Evolutionary conservation across 2,113 vertebrate species (phyloP).

Genomic region (Monopterus albus): DNA sequence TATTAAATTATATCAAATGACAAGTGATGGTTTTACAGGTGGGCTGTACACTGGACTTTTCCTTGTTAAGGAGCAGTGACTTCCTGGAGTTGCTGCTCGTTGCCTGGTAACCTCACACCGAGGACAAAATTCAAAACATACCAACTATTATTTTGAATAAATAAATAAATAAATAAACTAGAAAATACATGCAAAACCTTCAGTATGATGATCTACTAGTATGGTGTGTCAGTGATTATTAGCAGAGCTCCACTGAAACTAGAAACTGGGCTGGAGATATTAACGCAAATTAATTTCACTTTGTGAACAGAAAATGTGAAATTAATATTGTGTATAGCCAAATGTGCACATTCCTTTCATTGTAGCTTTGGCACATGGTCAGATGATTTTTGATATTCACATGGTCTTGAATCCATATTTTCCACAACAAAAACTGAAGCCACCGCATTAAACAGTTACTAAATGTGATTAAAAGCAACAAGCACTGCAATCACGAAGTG

Average conservation of each 20-base stretch:
- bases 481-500: conserved; percentile 1
- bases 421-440: conserved; percentile 3
- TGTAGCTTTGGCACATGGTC: background rate
- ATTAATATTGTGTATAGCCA: background rate
- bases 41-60: too few species aligned
- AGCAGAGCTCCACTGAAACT: background rate
- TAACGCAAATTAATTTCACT: background rate
- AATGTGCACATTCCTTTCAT: conserved; percentile 6
- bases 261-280: background rate
- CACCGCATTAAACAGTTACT: conserved; percentile 22
- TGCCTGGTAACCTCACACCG: background rate
- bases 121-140: background rate
- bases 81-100: background rate
- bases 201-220: background rate
- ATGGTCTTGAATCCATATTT: conserved; percentile 14
- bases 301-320: background rate
- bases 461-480: conserved; percentile 33
- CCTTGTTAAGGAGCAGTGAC: background rate
- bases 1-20: too few species aligned
- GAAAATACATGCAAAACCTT: too few species aligned
- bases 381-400: conserved; percentile 5
- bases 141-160: too few species aligned
- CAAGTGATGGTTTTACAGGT: too few species aligned
- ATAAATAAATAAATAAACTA: too few species aligned
- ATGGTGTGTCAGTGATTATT: background rate